Conservation (phyloP, 2,797 vertebrate species). For the Triplophysa bombifrons region DNA sequence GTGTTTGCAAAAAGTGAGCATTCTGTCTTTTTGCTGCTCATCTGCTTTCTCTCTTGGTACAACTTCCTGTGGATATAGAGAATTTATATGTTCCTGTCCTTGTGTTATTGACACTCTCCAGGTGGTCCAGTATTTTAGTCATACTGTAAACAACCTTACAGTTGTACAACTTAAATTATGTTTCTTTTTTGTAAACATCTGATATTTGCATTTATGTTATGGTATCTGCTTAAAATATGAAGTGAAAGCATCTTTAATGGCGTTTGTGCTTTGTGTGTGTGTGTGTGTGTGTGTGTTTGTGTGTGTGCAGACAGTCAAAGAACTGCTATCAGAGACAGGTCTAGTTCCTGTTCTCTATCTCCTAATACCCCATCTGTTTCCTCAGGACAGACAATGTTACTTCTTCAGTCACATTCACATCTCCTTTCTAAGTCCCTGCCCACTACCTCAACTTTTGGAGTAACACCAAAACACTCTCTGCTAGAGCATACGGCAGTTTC, state of each 20-base stretch:
- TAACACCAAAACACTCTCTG: not conserved
- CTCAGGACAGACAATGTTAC: slow-evolving; percentile 38
- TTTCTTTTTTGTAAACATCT: not conserved
- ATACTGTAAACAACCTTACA: not conserved
- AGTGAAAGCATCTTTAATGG: not conserved
- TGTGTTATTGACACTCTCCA: slow-evolving; percentile 42
- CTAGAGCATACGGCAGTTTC: not conserved
- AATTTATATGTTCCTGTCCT: not conserved
- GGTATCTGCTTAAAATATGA: not conserved
- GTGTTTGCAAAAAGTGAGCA: not conserved
- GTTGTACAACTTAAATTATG: not conserved
- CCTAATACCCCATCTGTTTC: slow-evolving; percentile 57
- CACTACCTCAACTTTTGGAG: not conserved
- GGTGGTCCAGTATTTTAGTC: slow-evolving; percentile 27
- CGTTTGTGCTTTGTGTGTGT: slow-evolving; percentile 44
- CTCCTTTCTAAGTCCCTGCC: slow-evolving; percentile 20
- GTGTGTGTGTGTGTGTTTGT: slow-evolving; percentile 48
- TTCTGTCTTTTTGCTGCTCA: slow-evolving; percentile 24
- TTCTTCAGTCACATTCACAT: slow-evolving; percentile 52
- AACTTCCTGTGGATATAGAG: slow-evolving; percentile 17
- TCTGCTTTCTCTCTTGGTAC: slow-evolving; percentile 35
- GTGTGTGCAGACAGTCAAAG: slow-evolving; percentile 38
- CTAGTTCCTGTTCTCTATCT: slow-evolving; percentile 55
- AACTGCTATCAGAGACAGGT: slow-evolving; percentile 38
- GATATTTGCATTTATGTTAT: slow-evolving; percentile 3